A percentile compares a stretch with the other conserved stretches of the same genome.
These are phyloP conservation scores for Caretta caretta DNA, from an alignment of 2,113 vertebrate genomes.

Conservation along the genomic window DNA sequence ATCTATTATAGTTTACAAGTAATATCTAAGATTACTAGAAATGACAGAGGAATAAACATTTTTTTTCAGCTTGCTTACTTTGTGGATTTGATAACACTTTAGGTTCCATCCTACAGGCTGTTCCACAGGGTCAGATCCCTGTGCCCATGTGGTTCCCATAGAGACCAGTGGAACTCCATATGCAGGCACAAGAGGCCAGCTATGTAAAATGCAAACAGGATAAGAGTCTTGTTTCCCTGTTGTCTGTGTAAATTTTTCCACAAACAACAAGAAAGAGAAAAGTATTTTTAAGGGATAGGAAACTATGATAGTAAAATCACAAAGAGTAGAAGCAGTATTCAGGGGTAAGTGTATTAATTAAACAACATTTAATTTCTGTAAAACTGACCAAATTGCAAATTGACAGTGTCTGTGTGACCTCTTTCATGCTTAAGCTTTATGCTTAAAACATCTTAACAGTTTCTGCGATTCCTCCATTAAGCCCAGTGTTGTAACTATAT, in stretches of 20 bases:
- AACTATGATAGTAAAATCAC: background rate
- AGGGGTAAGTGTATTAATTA: background rate
- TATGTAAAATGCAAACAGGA: background rate
- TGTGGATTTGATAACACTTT: background rate
- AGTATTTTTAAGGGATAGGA: background rate
- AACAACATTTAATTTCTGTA: background rate
- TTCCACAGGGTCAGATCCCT: background rate
- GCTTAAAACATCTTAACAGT: background rate
- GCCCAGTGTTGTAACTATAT: background rate
- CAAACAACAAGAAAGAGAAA: background rate
- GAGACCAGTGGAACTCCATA: background rate
- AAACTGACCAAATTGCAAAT: background rate
- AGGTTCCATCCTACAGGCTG: background rate
- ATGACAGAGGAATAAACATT: background rate
- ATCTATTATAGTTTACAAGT: background rate
- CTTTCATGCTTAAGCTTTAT: background rate
- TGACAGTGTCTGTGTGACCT: background rate
- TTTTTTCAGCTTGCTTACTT: background rate
- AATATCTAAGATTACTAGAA: background rate
- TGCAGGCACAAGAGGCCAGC: background rate
- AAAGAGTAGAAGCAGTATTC: background rate
- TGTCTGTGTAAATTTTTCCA: background rate
- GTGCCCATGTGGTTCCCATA: no score
- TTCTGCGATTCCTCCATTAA: background rate
- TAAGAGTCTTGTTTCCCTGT: background rate